Evolutionary conservation across 2,113 vertebrate species (phyloP), one percentile per base, ranked within the genome.

Genomic region (Asarcornis scutulata): DNA sequence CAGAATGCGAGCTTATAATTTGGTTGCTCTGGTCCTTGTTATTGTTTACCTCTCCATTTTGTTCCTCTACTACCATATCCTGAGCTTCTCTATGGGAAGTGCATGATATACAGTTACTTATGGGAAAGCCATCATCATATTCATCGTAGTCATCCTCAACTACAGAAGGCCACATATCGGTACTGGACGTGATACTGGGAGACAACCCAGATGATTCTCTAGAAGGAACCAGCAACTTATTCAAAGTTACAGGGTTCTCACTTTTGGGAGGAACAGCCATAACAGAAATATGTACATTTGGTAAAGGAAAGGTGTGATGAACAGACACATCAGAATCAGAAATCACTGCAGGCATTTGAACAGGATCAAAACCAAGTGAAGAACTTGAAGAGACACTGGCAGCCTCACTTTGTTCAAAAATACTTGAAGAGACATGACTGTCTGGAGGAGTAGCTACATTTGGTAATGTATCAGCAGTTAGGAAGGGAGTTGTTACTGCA

Each of bases 101-200:
- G 38, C 98, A 99, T 32, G 98, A 98, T 25, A 99, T 99, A 89
- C 98, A 98, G 90, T 98, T 98, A 93, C 91, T 95, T 91, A 97
- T 78, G 68, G 97, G 88, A 66, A 98, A 97, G 63, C 92, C 98
- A 90, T 98, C 97, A 29, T 97, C 97, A 91, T 97, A 97, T 82
- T 97, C 98, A 91, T 97, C 96, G 44, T 98, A 94, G 85, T 97
- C 96, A 84, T 97, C 97, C 93, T 95, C 97, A 95, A 93, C 97
- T 96, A 97, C 94, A 96, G 71, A 92, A 91, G 95, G 76, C 93
- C 96, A 95, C 56, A 95, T 95, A 93, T 91, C 95, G 2, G 97
- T 96, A 80, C 96, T 93, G 91, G 97, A 95, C 60, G 87, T 88
- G 90, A 97, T 32, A 94, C 96, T 98, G 50, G 96, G 91, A 74